Evolutionary conservation across 2,797 vertebrate species (phyloP).

Genomic region (Tiaroga cobitis): DNA sequence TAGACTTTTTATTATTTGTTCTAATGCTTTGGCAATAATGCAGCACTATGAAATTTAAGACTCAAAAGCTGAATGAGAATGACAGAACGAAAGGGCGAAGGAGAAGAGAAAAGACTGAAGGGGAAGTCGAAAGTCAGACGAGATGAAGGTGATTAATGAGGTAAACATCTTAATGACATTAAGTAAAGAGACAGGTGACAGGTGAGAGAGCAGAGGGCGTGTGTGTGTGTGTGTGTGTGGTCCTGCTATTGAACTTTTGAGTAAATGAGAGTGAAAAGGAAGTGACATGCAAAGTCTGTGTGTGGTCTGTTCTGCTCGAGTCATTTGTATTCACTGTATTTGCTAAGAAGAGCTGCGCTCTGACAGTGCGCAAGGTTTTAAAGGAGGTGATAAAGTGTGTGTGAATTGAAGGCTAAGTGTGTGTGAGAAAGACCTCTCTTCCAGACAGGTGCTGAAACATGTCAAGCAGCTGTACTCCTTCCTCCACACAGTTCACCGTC

Average conservation of each 20-base stretch:
- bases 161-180: conserved; percentile 53
- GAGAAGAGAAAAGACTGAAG: conserved; percentile 25
- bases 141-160: conserved; percentile 50
- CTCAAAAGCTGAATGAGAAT: conserved; percentile 16
- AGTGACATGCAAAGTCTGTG: conserved; percentile 33
- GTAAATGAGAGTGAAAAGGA: conserved; percentile 38
- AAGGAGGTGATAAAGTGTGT: conserved; percentile 4
- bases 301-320: conserved; percentile 31
- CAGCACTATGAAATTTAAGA: background rate
- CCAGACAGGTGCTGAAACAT: conserved; percentile 80
- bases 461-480: conserved; percentile 82
- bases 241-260: conserved; percentile 33
- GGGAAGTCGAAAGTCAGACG: conserved; percentile 31
- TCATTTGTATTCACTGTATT: conserved; percentile 26
- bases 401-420: conserved; percentile 27
- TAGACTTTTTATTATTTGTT: background rate
- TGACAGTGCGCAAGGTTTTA: conserved; percentile 23
- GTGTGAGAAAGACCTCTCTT: conserved; percentile 77
- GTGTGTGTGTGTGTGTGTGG: conserved; percentile 15
- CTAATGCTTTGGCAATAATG: background rate
- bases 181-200: conserved; percentile 29
- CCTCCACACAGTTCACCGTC: conserved; percentile 76
- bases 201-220: conserved; percentile 14
- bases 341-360: conserved; percentile 10
- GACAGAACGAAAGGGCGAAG: conserved; percentile 43